Base-by-base conservation (phyloP, 2,888 invertebrate genomes). In the Bugula neritina region DNA sequence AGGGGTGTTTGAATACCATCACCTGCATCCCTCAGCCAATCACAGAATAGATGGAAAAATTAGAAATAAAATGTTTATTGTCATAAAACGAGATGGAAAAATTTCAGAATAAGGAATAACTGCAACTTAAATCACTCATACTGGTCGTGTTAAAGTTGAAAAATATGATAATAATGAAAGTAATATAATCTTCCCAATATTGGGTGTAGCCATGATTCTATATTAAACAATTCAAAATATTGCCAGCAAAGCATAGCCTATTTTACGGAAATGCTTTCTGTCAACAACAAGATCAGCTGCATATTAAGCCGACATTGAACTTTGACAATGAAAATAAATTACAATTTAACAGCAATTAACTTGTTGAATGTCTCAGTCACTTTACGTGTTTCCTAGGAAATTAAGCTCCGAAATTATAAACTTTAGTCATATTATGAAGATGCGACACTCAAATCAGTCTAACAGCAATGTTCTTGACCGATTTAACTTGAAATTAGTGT, bases 281-380 rank as follows among this genome's bases (percentile, higher is more conserved):
- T 63, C 63, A 63, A 63, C 63, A 63, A 63, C 27, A 27, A 63
- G 63, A 63, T 63, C 63, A 63, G 63, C 63, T 63, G 27, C 31
- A 31, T n/a, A 27, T 31, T 63, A 63, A 63, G 63, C 63, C 63
- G 63, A 63, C 63, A 63, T 63, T 63, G 63, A 63, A 63, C 63
- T 63, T 63, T 63, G 63, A 27, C 63, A 63, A 63, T 63, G 63
- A 63, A 63, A 63, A 63, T 63, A 63, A 63, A 63, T 63, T 63
- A 63, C 31, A 63, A 63, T 31, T 63, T 63, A 63, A 63, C 63
- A 63, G 63, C 63, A 63, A 27, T 63, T 34, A 63, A 63, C 63
- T 63, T 34, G 31, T 34, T 63, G 31, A 63, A 34, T 63, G 63
- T 25, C 63, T 63, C 25, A 34, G 31, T 25, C 27, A 27, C 31